Evolutionary conservation across 2,113 vertebrate genomes (phyloP).

Genomic region (Cranoglanis bouderius): DNA sequence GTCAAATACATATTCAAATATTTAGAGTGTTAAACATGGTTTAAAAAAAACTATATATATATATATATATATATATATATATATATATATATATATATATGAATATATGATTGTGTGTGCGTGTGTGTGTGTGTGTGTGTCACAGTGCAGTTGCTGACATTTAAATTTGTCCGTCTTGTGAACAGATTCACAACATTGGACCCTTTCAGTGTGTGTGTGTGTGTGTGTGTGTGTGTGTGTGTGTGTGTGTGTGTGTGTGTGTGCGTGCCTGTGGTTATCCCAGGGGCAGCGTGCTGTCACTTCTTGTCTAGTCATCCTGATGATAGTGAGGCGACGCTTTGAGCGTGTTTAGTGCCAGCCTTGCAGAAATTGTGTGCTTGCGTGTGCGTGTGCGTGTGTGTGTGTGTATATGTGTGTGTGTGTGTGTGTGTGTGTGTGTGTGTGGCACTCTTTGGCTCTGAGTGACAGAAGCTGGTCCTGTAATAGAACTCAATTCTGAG

Average conservation of each 20-base stretch:
- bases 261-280: slow-evolving; percentile 59
- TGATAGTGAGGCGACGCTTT: slow-evolving; percentile 65
- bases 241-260: slow-evolving; percentile 48
- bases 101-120: background rate
- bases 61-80: too few relatives aligned
- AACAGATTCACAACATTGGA: slow-evolving; percentile 29
- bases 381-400: slow-evolving; percentile 39
- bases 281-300: slow-evolving; percentile 67
- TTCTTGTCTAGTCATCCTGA: slow-evolving; percentile 72
- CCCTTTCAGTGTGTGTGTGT: slow-evolving; percentile 18
- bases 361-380: slow-evolving; percentile 37
- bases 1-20: background rate
- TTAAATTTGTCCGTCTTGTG: slow-evolving; percentile 65
- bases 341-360: slow-evolving; percentile 58
- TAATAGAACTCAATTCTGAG: slow-evolving; percentile 76
- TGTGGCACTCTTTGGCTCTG: slow-evolving; percentile 59
- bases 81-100: background rate
- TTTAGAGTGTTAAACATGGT: too few relatives aligned
- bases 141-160: slow-evolving; percentile 64
- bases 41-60: too few relatives aligned
- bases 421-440: slow-evolving; percentile 40
- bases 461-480: slow-evolving; percentile 66
- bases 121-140: slow-evolving; percentile 47
- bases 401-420: slow-evolving; percentile 48
- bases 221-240: slow-evolving; percentile 49